Conservation (phyloP, 2,888 invertebrate genomes). For the Tillus elongatus region DNA sequence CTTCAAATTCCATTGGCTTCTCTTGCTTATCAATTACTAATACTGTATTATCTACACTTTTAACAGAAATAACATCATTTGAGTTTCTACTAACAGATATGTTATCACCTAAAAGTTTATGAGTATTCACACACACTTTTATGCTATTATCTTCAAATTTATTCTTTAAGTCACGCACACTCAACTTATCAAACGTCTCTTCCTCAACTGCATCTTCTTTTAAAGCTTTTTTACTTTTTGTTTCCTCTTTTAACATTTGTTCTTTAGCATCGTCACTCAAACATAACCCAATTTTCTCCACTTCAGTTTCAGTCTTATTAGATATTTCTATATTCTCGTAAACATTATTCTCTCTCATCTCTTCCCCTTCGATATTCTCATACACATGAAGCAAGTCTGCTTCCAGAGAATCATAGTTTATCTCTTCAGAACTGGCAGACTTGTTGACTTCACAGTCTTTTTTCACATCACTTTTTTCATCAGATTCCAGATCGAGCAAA, state of each 20-base stretch:
- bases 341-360: conserved; percentile 12
- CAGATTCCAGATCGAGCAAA: conserved; percentile 39
- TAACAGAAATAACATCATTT: background rate
- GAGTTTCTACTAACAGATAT: conserved; percentile 1
- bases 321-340: conserved; percentile 17
- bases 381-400: conserved; percentile 30
- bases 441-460: background rate
- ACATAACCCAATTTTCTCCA: too few species aligned
- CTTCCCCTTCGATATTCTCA: conserved; percentile 33
- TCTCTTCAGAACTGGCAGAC: conserved; percentile 7
- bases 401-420: conserved; percentile 34
- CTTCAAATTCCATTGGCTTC: too few species aligned
- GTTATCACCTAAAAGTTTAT: too few species aligned
- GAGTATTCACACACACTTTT: too few species aligned
- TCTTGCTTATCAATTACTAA: conserved; percentile 6
- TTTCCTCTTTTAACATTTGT: conserved; percentile 37
- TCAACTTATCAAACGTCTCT: conserved; percentile 24
- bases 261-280: conserved; percentile 28
- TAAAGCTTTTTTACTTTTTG: conserved; percentile 2
- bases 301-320: conserved; percentile 23
- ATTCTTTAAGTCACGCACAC: conserved; percentile 30
- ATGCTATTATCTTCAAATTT: conserved; percentile 28
- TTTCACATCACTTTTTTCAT: conserved; percentile 8
- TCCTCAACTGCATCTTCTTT: conserved; percentile 24
- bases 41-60: conserved; percentile 4